Evolutionary conservation across 2,888 invertebrate species (phyloP).

Genomic region (Drosophila birchii): DNA sequence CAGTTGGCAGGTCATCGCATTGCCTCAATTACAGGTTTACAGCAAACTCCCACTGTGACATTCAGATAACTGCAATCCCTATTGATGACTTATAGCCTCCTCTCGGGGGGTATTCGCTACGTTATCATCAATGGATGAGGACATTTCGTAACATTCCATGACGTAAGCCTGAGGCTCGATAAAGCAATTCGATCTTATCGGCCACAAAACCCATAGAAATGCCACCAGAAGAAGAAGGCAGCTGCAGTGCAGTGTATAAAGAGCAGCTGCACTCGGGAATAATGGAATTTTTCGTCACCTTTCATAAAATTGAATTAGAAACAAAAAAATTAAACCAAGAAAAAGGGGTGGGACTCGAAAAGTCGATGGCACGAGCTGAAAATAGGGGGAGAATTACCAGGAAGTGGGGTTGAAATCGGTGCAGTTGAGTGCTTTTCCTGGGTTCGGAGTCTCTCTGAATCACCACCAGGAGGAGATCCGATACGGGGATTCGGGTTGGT

Average conservation of each 20-base stretch:
- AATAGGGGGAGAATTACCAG: slow-evolving; percentile 16
- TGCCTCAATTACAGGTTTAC: slow-evolving; percentile 1
- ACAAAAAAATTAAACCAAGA: background rate
- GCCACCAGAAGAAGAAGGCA: slow-evolving; percentile 23
- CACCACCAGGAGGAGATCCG: background rate
- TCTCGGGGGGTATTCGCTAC: slow-evolving; percentile 22
- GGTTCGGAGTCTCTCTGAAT: slow-evolving; percentile 7
- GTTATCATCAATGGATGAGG: slow-evolving; percentile 47
- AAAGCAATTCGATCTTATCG: slow-evolving; percentile 58
- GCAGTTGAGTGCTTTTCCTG: slow-evolving; percentile 37
- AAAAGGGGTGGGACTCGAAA: slow-evolving; percentile 32
- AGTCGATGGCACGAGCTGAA: slow-evolving; percentile 37
- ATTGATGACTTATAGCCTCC: slow-evolving; percentile 34
- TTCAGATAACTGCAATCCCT: slow-evolving; percentile 40
- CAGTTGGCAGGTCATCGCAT: background rate
- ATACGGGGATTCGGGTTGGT: slow-evolving; percentile 15
- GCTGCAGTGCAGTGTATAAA: slow-evolving; percentile 34
- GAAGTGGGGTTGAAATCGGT: slow-evolving; percentile 26
- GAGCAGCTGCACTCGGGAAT: slow-evolving; percentile 40
- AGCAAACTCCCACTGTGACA: slow-evolving; percentile 3
- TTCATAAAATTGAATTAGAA: slow-evolving; percentile 38
- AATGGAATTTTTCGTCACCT: slow-evolving; percentile 42
- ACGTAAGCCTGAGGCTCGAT: slow-evolving; percentile 48
- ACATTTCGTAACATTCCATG: slow-evolving; percentile 58
- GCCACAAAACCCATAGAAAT: slow-evolving; percentile 45